Percentiles rank a stretch among this genome's conserved stretches.
phyloP scores from a whole-genome alignment of 1,140 invertebrate genomes.

The Leptopilina boulardi region DNA sequence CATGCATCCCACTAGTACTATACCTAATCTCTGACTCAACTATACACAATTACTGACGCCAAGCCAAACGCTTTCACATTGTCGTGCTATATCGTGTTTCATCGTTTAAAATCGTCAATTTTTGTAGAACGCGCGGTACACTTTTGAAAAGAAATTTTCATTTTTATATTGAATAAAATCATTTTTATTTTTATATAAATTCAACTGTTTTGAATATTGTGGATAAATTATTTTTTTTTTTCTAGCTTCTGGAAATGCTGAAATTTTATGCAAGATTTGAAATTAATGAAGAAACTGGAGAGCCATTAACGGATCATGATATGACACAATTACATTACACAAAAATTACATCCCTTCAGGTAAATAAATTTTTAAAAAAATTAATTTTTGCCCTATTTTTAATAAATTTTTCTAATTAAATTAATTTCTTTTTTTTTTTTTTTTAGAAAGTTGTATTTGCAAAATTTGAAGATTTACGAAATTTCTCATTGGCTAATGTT shows the following conservation, averaged over 20 bases:
- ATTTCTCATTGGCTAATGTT: slow-evolving; percentile 95
- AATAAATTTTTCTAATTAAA: neutral
- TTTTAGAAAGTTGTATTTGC: slow-evolving; percentile 93
- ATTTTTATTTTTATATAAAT: too few relatives aligned
- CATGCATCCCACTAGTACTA: too few relatives aligned
- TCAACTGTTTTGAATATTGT: too few relatives aligned
- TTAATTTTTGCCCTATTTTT: neutral
- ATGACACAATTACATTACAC: slow-evolving; percentile 96
- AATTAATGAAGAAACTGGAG: slow-evolving; percentile 97
- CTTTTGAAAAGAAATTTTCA: too few relatives aligned
- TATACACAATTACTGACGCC: too few relatives aligned
- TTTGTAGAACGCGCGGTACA: neutral
- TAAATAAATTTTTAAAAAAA: slow-evolving; percentile 64
- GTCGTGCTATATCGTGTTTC: neutral
- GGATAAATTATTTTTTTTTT: slow-evolving; percentile 53
- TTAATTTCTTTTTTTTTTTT: slow-evolving; percentile 20
- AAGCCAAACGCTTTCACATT: too few relatives aligned
- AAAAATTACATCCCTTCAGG: slow-evolving; percentile 92
- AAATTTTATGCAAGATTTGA: slow-evolving; percentile 98
- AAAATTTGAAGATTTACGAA: slow-evolving; percentile 90
- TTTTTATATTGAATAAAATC: too few relatives aligned
- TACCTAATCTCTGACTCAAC: too few relatives aligned
- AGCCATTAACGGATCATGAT: slow-evolving; percentile 94
- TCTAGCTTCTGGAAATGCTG: slow-evolving; percentile 94
- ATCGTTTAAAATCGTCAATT: neutral